Evolutionary conservation across 2,113 vertebrate species (phyloP).

Genomic region (Leucopternis melanops): DNA sequence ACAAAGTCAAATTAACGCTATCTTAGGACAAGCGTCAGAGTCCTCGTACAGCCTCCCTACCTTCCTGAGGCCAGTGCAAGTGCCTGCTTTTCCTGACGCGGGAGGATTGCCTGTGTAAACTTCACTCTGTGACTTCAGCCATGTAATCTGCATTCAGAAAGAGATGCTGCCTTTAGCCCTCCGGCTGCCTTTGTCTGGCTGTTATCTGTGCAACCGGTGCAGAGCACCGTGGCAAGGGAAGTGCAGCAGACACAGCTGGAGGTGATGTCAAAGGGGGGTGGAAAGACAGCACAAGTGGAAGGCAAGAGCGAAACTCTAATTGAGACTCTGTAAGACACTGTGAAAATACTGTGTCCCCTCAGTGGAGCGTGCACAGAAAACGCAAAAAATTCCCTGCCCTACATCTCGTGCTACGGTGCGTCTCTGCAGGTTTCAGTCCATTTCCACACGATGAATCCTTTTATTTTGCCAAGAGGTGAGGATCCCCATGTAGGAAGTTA

Average conservation of each 20-base stretch:
- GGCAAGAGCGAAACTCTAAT: background rate
- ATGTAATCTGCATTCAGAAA: background rate
- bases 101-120: background rate
- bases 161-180: background rate
- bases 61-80: background rate
- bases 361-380: background rate
- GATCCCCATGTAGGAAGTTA: background rate
- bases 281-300: background rate
- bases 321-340: background rate
- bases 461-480: background rate
- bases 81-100: background rate
- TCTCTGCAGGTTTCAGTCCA: background rate
- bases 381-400: background rate
- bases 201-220: background rate
- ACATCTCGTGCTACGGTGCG: accelerated
- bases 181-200: background rate
- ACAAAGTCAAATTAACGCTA: background rate
- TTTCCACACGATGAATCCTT: background rate
- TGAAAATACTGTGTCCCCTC: background rate
- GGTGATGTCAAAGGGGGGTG: background rate
- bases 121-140: background rate
- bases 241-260: slow-evolving; percentile 30
- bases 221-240: background rate
- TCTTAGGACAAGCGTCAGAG: background rate
- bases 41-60: background rate